Percentiles rank a stretch among this genome's conserved stretches.
These are phyloP conservation scores for Eptesicus fuscus DNA, from an alignment of 2,113 vertebrate species.

Conservation along the genomic window DNA sequence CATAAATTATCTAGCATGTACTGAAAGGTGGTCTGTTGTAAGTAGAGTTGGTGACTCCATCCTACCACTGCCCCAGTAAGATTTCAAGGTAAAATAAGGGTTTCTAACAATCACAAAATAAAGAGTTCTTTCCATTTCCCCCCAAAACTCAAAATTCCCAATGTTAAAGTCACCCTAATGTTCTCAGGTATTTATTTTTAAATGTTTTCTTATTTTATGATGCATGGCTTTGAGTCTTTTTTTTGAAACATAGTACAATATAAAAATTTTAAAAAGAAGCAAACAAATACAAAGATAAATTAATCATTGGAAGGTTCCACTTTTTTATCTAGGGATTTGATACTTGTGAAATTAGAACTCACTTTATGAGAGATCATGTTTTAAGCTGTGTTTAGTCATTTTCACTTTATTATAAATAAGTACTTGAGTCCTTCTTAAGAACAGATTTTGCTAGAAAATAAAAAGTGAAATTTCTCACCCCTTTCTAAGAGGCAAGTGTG, in stretches of 20 bases:
- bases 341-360: neutral
- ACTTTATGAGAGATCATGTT: neutral
- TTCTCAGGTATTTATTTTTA: slow-evolving; percentile 10
- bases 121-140: neutral
- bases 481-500: neutral
- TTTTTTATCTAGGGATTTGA: slow-evolving; percentile 20
- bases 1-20: neutral
- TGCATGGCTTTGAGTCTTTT: neutral
- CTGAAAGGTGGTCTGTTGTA: neutral
- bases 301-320: neutral
- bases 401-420: neutral
- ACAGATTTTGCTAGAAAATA: neutral
- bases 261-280: neutral
- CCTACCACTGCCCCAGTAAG: neutral
- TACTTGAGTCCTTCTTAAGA: slow-evolving; percentile 1
- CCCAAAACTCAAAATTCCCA: neutral
- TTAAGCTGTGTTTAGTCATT: neutral
- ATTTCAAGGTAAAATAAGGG: slow-evolving; percentile 3
- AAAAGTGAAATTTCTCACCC: neutral
- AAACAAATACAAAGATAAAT: neutral
- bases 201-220: neutral
- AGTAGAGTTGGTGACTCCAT: neutral
- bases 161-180: neutral
- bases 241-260: neutral
- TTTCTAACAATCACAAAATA: neutral